Percentiles rank a stretch among this genome's conserved stretches.
These are phyloP conservation scores for Allobates femoralis DNA, from an alignment of 2,797 vertebrate genomes.

Conservation along the genomic window DNA sequence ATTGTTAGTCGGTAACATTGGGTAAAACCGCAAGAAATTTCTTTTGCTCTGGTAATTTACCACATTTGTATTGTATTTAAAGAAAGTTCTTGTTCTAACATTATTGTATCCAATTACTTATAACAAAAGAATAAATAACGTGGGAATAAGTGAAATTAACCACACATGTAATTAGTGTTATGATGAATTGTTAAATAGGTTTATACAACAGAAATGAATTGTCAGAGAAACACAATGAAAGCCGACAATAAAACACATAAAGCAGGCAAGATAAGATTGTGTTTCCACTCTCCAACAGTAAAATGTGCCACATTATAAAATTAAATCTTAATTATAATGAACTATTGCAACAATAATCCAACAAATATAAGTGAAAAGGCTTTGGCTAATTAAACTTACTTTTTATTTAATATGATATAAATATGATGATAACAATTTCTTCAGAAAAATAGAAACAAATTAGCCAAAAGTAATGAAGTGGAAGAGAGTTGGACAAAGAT, in stretches of 20 bases:
- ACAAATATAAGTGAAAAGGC: neutral
- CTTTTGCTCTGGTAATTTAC: neutral
- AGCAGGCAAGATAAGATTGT: neutral
- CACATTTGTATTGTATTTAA: neutral
- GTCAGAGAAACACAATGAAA: neutral
- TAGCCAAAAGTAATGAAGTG: neutral
- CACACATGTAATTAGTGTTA: neutral
- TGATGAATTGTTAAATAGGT: neutral
- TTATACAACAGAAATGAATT: neutral
- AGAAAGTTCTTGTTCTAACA: neutral
- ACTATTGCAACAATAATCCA: neutral
- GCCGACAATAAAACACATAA: neutral
- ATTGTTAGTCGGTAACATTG: neutral
- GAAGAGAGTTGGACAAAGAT: neutral
- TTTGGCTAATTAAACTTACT: neutral
- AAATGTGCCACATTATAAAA: neutral
- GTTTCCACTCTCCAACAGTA: neutral
- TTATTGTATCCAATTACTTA: neutral
- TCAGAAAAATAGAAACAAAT: neutral
- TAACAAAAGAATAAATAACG: neutral
- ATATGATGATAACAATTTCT: neutral
- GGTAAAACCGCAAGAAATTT: neutral
- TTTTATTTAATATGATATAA: neutral
- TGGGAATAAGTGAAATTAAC: too few relatives aligned
- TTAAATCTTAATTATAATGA: neutral